A percentile compares a stretch with the other conserved stretches of the same genome.
These are phyloP conservation scores for Scomberomorus guttatus DNA, from an alignment of 2,797 vertebrate species.

Conservation along the genomic window DNA sequence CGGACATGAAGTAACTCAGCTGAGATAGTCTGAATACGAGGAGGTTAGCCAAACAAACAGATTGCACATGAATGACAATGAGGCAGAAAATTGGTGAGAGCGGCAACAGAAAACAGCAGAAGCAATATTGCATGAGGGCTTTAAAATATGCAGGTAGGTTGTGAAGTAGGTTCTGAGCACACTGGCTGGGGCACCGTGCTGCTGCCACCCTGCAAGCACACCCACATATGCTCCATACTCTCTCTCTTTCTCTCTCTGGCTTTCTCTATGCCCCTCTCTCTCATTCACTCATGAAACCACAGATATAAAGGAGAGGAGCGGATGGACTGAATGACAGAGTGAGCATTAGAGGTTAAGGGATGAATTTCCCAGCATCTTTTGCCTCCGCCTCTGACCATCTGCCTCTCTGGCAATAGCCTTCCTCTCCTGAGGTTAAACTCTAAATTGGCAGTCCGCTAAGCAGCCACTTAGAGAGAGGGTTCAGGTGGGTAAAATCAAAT, in stretches of 20 bases:
- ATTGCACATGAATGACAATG: slow-evolving; percentile 82
- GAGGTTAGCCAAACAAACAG: slow-evolving; percentile 82
- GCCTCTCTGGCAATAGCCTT: slow-evolving; percentile 77
- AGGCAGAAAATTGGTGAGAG: slow-evolving; percentile 80
- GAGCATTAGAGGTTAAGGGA: slow-evolving; percentile 75
- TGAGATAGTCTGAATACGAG: slow-evolving; percentile 60
- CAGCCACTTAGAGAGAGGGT: slow-evolving; percentile 73
- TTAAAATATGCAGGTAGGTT: slow-evolving; percentile 81
- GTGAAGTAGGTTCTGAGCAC: slow-evolving; percentile 66
- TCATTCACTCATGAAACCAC: slow-evolving; percentile 52
- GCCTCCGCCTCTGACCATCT: slow-evolving; percentile 82
- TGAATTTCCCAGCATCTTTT: slow-evolving; percentile 77
- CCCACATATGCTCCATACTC: slow-evolving; percentile 53
- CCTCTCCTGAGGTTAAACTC: slow-evolving; percentile 81
- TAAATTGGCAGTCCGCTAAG: slow-evolving; percentile 78
- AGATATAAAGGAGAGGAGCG: slow-evolving; percentile 51
- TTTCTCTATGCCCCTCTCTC: slow-evolving; percentile 21
- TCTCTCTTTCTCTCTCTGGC: slow-evolving; percentile 6
- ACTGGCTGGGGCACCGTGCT: slow-evolving; percentile 25
- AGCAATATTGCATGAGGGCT: slow-evolving; percentile 78
- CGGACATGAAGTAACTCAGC: slow-evolving; percentile 64
- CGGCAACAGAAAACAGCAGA: slow-evolving; percentile 63
- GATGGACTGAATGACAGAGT: slow-evolving; percentile 56
- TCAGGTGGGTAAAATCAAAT: slow-evolving; percentile 78
- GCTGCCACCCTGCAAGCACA: slow-evolving; percentile 54